Base-by-base conservation (phyloP, 2,113 vertebrate species). In the Takifugu flavidus region DNA sequence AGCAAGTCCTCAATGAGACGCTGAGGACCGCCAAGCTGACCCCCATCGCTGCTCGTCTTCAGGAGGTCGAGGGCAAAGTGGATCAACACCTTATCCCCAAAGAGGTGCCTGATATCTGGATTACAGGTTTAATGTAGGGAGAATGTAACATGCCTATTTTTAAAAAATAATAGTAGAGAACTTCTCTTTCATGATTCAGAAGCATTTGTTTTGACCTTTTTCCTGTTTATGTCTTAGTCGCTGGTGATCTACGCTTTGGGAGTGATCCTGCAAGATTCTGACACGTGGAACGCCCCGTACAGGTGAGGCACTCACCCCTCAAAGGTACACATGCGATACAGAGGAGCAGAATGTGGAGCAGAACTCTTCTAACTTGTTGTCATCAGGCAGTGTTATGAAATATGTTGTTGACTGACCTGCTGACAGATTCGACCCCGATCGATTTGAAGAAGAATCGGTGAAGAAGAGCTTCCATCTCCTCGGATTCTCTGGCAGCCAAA, bases 221-320 rank as follows among this genome's bases (percentile, higher is more conserved):
- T 68, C 6, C 50, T 51, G 53, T 69, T 89, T 87, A 60, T 39
- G 7, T 39, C 7, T 1, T 87, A 99, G 97, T 94, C 94, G 10
- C 88, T 99, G 70, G 93, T 99, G 49, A 93, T 99, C 73, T 98
- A 98, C 55, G 94, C 96, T 34, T 90, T 98, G 56, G 95, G 97
- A 62, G 95, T 99, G 13, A 92, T 98, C 55, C 89, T 98, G 67
- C 94, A 98, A 67, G 95, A 98, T 61, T 86, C 88, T 4, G 88
- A 92, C 61, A 93, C 92, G 4, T 99, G 97, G 97, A 86, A 89
- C 1, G 80, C 83, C 62, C 93, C 96, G 0, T 93, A 94, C 88
- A 97, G 91, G 96, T 98, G 65, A 2, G 6, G 20, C 20, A 20
- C 20, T 20, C 20, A 1, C 20, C 20, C 20, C 20, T 20, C 20